Conservation (phyloP, 2,888 invertebrate genomes). For the Quadroppia sp. region DNA sequence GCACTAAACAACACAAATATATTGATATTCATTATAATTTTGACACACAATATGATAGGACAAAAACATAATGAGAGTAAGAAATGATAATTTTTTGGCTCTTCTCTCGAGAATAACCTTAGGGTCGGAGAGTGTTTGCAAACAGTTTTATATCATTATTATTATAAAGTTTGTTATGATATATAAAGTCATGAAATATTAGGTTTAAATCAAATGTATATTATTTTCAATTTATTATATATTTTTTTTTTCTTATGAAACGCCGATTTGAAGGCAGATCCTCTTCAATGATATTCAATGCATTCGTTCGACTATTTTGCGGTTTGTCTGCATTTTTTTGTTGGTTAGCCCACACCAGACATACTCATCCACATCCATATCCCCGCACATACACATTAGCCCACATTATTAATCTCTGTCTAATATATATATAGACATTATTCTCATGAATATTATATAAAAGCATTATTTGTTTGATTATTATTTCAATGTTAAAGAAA, state of each 20-base stretch:
- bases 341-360: not conserved
- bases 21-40: constrained; percentile 17
- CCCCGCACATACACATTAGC: not conserved
- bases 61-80: not conserved
- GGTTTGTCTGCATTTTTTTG: constrained; percentile 13
- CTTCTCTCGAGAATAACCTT: not conserved
- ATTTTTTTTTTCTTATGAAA: constrained; percentile 9
- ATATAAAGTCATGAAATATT: not conserved
- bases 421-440: not conserved
- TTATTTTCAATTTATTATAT: constrained; percentile 19
- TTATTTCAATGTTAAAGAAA: not conserved
- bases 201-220: not conserved
- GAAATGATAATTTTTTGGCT: not conserved
- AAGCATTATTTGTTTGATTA: constrained; percentile 8
- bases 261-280: not conserved
- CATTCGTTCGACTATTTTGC: constrained; percentile 4
- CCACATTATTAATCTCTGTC: constrained; percentile 16
- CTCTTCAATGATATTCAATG: not conserved
- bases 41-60: constrained; percentile 16
- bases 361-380: not conserved
- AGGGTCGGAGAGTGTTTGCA: constrained; percentile 8
- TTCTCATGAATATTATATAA: constrained; percentile 12
- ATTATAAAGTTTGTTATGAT: constrained; percentile 7
- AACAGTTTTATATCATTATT: constrained; percentile 24
- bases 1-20: not conserved